Percentiles rank a stretch among this genome's conserved stretches.
These are phyloP conservation scores for Pantherophis alleghaniensis DNA, from an alignment of 2,797 vertebrate species.

Conservation along the genomic window DNA sequence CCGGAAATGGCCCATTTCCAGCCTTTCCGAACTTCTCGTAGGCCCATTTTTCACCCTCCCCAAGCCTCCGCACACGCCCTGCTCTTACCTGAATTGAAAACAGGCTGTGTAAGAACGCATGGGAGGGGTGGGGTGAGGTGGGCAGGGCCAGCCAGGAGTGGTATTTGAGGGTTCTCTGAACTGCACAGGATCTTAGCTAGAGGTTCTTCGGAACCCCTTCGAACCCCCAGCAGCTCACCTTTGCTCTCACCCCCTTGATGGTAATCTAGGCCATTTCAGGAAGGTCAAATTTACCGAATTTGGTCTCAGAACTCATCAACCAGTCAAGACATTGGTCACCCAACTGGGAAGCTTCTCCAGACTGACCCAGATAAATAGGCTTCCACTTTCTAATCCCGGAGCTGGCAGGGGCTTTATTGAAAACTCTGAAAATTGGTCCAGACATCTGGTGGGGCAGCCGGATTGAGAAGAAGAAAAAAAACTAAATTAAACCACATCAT, in stretches of 20 bases:
- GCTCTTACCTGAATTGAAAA: too few species aligned
- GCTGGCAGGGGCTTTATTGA: background rate
- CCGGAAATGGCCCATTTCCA: too few species aligned
- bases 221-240: too few species aligned
- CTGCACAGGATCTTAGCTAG: too few species aligned
- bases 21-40: too few species aligned
- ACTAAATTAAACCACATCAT: background rate
- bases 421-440: background rate
- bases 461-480: background rate
- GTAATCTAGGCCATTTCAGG: background rate
- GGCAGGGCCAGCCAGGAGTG: too few species aligned
- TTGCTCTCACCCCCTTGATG: background rate
- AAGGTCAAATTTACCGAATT: background rate
- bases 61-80: too few species aligned
- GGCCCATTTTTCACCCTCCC: too few species aligned
- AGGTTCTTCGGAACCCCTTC: too few species aligned
- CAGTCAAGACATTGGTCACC: background rate
- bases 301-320: background rate
- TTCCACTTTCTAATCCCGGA: background rate
- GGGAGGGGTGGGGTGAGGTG: too few species aligned
- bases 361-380: background rate
- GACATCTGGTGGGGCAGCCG: background rate
- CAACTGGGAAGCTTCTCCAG: background rate
- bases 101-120: too few species aligned
- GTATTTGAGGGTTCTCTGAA: too few species aligned